phyloP scores from a whole-genome alignment of 2,113 vertebrate species.

The Calypte anna region DNA sequence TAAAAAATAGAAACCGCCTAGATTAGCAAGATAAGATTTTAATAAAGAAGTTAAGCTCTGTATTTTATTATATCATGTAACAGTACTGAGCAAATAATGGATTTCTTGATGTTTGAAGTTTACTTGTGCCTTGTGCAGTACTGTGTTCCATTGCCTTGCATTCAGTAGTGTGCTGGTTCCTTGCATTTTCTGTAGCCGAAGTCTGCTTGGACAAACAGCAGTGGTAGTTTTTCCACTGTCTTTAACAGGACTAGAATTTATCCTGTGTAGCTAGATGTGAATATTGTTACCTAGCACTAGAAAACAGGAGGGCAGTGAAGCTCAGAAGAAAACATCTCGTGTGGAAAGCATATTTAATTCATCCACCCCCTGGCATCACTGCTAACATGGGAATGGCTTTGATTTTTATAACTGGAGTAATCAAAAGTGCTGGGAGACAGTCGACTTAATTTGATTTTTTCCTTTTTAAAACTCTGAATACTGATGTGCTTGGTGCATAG shows the following conservation, averaged over 20 bases:
- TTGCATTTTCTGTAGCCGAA: not conserved
- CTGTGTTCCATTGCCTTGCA: not conserved
- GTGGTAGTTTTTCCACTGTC: not conserved
- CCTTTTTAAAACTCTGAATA: not conserved
- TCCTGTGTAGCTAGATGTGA: not conserved
- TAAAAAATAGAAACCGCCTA: not conserved
- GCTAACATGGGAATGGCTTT: not conserved
- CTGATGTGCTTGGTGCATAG: not conserved
- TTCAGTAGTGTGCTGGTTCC: not conserved
- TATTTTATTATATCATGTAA: not conserved
- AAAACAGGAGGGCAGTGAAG: not conserved
- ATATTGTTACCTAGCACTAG: not conserved
- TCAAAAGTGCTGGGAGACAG: conserved; percentile 4
- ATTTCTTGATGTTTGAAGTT: not conserved
- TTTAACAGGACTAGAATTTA: not conserved
- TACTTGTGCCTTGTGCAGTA: not conserved
- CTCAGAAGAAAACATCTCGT: not conserved
- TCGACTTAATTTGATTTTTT: not conserved
- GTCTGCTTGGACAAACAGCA: not conserved
- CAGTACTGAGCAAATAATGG: not conserved
- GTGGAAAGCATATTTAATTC: not conserved
- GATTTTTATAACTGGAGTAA: conserved; percentile 27
- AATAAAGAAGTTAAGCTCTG: fast-evolving
- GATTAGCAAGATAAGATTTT: not conserved
- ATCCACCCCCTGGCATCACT: not conserved